phyloP scores from a whole-genome alignment of 2,113 vertebrate species.

The Terrapene triunguis region DNA sequence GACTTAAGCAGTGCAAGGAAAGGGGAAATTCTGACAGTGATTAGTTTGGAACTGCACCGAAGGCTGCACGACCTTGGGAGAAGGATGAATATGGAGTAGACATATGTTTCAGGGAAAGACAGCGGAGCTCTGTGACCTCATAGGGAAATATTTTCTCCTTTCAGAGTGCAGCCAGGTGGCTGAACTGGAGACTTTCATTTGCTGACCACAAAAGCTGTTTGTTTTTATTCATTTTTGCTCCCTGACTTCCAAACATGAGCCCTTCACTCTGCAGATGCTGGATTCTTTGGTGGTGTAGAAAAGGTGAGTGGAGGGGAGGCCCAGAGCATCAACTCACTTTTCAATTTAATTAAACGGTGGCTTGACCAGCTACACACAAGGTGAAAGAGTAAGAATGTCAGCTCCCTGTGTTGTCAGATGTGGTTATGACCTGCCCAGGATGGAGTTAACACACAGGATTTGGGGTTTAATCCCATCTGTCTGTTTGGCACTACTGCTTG shows the following conservation, averaged over 20 bases:
- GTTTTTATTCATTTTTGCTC: not conserved
- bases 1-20: rapidly evolving
- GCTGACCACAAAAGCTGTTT: not conserved
- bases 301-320: not conserved
- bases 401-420: not conserved
- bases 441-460: not conserved
- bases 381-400: not conserved
- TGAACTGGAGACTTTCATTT: not conserved
- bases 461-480: not conserved
- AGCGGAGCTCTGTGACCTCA: not conserved
- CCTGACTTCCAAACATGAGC: not conserved
- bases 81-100: not conserved
- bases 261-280: too few species aligned
- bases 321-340: not conserved
- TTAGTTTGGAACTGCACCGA: not conserved
- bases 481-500: not conserved
- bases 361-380: not conserved
- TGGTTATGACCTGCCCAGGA: not conserved
- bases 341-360: not conserved
- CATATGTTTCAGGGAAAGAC: not conserved
- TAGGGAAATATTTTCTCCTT: not conserved
- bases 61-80: not conserved
- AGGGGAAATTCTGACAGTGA: rapidly evolving
- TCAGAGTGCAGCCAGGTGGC: not conserved
- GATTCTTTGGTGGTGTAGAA: not conserved